Evolutionary conservation across 2,797 vertebrate genomes (phyloP).

Genomic region (Galago senegalensis): DNA sequence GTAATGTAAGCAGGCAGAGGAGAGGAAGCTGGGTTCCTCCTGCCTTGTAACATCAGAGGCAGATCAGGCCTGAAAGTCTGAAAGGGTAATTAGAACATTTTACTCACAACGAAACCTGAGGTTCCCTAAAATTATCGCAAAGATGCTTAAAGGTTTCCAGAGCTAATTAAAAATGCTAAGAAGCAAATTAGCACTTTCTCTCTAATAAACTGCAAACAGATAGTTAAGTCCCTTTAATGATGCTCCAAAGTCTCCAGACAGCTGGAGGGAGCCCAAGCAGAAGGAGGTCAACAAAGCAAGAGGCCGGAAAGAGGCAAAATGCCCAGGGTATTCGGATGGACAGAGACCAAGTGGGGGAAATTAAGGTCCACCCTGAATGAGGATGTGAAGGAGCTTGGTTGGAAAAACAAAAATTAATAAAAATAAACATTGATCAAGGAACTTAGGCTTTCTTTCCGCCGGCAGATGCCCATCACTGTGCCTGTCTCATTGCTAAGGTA

Average conservation of each 20-base stretch:
- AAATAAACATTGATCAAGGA: background rate
- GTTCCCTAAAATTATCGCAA: conserved; percentile 73
- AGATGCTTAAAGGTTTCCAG: conserved; percentile 80
- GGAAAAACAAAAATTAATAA: background rate
- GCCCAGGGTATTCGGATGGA: background rate
- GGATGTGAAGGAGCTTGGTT: background rate
- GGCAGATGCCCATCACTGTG: background rate
- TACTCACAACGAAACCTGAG: conserved; percentile 50
- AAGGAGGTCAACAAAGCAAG: conserved; percentile 56
- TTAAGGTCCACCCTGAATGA: background rate
- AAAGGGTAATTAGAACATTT: conserved; percentile 73
- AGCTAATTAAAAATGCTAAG: conserved; percentile 80
- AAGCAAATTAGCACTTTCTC: conserved; percentile 81
- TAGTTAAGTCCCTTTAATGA: conserved; percentile 81
- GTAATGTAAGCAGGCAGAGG: background rate
- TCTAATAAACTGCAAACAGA: conserved; percentile 81
- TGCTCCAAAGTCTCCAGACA: conserved; percentile 69
- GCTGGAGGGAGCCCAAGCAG: conserved; percentile 61
- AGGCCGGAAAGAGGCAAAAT: conserved; percentile 38
- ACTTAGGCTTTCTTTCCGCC: background rate
- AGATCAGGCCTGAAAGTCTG: conserved; percentile 51
- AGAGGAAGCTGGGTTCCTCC: background rate
- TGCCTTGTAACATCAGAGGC: background rate
- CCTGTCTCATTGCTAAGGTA: background rate
- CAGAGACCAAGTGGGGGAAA: background rate